phyloP scores from a whole-genome alignment of 2,888 invertebrate genomes.

The Invenusta paracnida region DNA sequence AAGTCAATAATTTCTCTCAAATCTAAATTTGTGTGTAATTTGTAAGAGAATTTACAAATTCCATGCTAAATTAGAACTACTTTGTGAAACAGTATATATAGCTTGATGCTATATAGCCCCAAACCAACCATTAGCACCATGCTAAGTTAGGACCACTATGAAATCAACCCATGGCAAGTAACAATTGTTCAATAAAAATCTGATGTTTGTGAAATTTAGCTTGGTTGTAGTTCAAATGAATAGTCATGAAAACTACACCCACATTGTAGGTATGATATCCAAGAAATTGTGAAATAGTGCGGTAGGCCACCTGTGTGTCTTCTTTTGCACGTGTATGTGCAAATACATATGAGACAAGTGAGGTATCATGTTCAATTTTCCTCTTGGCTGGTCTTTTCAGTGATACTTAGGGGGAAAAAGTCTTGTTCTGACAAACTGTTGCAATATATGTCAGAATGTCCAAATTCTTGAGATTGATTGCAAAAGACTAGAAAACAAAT shows the following conservation, averaged over 20 bases:
- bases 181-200: background rate
- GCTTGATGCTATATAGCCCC: too few species aligned
- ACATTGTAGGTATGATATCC: background rate
- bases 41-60: too few species aligned
- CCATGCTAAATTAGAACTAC: too few species aligned
- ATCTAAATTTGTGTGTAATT: too few species aligned
- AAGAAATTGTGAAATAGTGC: background rate
- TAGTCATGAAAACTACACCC: background rate
- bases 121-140: too few species aligned
- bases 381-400: background rate
- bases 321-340: background rate
- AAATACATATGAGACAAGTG: background rate
- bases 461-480: background rate
- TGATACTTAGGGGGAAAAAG: background rate
- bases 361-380: background rate
- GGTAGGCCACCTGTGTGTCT: background rate
- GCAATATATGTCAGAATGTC: background rate
- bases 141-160: too few species aligned
- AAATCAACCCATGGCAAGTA: too few species aligned
- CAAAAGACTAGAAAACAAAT: conserved; percentile 13
- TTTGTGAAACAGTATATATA: too few species aligned
- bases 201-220: background rate
- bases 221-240: background rate
- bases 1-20: too few species aligned
- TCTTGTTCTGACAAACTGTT: background rate